Conservation (phyloP, 1,140 invertebrate genomes). For the Drosophila navojoa region DNA sequence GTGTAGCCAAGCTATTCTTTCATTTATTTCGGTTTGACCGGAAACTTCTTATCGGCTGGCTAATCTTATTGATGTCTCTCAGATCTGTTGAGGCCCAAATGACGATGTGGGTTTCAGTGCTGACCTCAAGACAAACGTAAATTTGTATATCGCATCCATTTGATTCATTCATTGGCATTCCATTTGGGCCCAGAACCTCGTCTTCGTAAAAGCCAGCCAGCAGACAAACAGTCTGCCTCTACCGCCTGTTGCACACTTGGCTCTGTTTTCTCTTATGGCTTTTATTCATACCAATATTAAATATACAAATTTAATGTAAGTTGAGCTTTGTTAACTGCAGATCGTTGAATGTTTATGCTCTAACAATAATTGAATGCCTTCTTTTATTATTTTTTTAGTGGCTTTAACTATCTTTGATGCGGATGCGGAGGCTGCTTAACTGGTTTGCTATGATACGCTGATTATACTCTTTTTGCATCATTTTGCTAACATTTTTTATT, state of each 20-base stretch:
- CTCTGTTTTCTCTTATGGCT: neutral
- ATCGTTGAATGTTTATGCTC: no score
- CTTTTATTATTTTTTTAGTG: no score
- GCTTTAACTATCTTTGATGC: no score
- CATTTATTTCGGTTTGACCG: constrained; percentile 68
- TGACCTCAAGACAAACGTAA: constrained; percentile 60
- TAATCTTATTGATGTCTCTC: constrained; percentile 73
- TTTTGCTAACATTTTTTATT: no score
- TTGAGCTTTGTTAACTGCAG: no score
- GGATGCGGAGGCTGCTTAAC: no score
- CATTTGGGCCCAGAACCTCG: constrained; percentile 45
- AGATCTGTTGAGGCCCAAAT: constrained; percentile 58
- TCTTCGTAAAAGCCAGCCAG: constrained; percentile 11
- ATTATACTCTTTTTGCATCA: no score
- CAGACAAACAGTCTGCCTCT: constrained; percentile 62
- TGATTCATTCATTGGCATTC: constrained; percentile 68
- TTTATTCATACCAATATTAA: no score
- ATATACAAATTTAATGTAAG: no score
- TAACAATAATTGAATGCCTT: no score
- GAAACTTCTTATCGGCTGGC: constrained; percentile 74
- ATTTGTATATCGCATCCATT: constrained; percentile 56
- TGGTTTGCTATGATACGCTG: no score
- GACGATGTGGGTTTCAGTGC: constrained; percentile 66
- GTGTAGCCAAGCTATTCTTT: constrained; percentile 51
- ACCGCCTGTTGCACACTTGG: constrained; percentile 15